These are phyloP conservation scores for Phasia obesa DNA, from an alignment of 2,888 invertebrate genomes.

Conservation along the genomic window DNA sequence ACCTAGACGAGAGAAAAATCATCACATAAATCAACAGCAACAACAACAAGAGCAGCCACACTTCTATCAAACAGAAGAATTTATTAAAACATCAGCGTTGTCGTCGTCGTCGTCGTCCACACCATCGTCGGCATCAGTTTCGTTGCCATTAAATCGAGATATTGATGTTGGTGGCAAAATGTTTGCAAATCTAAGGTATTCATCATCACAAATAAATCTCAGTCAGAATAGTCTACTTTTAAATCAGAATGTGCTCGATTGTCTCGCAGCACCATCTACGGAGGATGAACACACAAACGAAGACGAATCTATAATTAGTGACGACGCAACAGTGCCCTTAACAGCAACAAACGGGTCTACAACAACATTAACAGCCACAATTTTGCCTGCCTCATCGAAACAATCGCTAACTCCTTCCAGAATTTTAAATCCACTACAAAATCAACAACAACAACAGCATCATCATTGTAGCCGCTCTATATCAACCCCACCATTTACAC, in stretches of 20 bases:
- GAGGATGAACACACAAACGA: slow-evolving; percentile 58
- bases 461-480: slow-evolving; percentile 61
- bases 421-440: slow-evolving; percentile 44
- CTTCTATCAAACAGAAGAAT: slow-evolving; percentile 53
- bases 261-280: slow-evolving; percentile 50
- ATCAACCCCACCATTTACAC: slow-evolving; percentile 53
- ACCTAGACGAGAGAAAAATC: slow-evolving; percentile 60
- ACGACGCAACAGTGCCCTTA: slow-evolving; percentile 71
- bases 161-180: slow-evolving; percentile 72
- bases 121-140: slow-evolving; percentile 52
- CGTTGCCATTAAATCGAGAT: slow-evolving; percentile 53
- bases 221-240: slow-evolving; percentile 80
- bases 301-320: slow-evolving; percentile 73
- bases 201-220: slow-evolving; percentile 79
- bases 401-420: slow-evolving; percentile 34
- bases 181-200: slow-evolving; percentile 81
- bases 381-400: slow-evolving; percentile 62
- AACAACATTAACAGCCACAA: slow-evolving; percentile 65
- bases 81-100: slow-evolving; percentile 60
- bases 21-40: slow-evolving; percentile 54
- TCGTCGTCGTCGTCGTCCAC: slow-evolving; percentile 57
- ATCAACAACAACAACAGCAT: slow-evolving; percentile 53
- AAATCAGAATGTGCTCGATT: slow-evolving; percentile 75
- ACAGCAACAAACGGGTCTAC: slow-evolving; percentile 65
- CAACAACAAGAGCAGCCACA: slow-evolving; percentile 59